Base-by-base conservation (phyloP, 2,888 invertebrate species). In the Drosophila cyrtoloma region DNA sequence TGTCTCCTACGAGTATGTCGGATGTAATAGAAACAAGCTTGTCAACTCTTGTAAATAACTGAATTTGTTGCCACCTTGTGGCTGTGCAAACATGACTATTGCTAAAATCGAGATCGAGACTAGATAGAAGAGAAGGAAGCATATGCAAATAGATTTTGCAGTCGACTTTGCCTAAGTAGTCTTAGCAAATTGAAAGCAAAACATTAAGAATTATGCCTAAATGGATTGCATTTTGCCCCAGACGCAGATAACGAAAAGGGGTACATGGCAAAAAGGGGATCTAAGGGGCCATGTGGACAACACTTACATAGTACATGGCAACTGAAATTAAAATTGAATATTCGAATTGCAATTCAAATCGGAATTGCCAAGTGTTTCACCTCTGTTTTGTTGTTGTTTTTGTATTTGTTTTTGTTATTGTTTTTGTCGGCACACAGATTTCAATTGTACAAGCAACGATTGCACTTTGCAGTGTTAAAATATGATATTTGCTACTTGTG, bases 141-240 rank as follows among this genome's bases (percentile, higher is more conserved):
- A 66, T 89, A 90, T 90, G 91, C 87, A 90, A 86, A 90, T 86
- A 58, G 62, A 58, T 69, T 67, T 59, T 63, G 65, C 75, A 65
- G 52, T 12, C 64, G 35, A 55, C 60, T 59, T 59, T 47, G 69
- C 57, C 64, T 74, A 83, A 91, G 88, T 89, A 89, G 88, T 91
- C 80, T 77, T 85, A 71, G 90, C 69, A 87, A 87, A 91, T 87
- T 87, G 90, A 77, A 89, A 89, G 90, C 86, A 87, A 87, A 87
- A 91, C 91, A 87, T 87, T 87, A 91, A 91, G 90, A 87, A 91
- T 88, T 91, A 91, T 91, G 78, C 81, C 73, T 73, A 79, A 81
- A 83, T 87, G 87, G 71, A 69, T 73, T 75, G 79, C 62, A 37
- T 69, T 32, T 71, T 2, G 68, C 59, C 32, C 39, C 58, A 30